Base-by-base conservation (phyloP, 2,888 invertebrate genomes). In the Lissocephala sabroskyi region DNA sequence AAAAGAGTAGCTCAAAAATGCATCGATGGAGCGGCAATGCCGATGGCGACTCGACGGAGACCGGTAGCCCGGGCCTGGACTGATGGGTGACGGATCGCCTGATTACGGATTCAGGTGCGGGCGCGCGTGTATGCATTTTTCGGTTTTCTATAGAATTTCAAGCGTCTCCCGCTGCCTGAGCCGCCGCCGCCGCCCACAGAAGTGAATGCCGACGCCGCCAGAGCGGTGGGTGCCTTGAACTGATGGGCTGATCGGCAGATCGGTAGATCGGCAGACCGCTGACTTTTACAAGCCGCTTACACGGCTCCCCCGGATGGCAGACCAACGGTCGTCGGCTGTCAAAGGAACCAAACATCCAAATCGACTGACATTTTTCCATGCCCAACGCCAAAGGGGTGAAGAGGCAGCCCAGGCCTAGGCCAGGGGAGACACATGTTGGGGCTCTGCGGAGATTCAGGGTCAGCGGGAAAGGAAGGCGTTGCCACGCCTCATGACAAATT, bases 401-500 rank as follows among this genome's bases (percentile, higher is more conserved):
- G n/a, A n/a, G n/a, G n/a, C n/a, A n/a, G n/a, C n/a, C n/a, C n/a
- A n/a, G n/a, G n/a, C n/a, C n/a, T n/a, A n/a, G n/a, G n/a, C n/a
- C n/a, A n/a, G n/a, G n/a, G n/a, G 6, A 6, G 14, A 30, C 10
- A 23, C 11, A 41, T 36, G 32, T 32, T 43, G 30, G 3, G 18
- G 7, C 17, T n/a, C 43, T 13, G 37, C 3, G 14, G 18, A 32
- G 23, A 3, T 23, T 23, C 7, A 23, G 7, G 3, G 3, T 23
- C 18, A 45, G 36, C 42, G 19, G 23, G 49, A 55, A 60, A 52
- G 48, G 57, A 54, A 60, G 80, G 82, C 81, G 81, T 80, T 71
- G 48, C 79, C 64, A 64, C 62, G 76, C 73, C 73, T 66, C 56
- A 68, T 81, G 82, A 81, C 79, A 81, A 79, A 79, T 81, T 81